A percentile compares a stretch with the other conserved stretches of the same genome.
Conservation (phyloP, 2,113 vertebrate genomes). For the Xiphophorus maculatus region DNA sequence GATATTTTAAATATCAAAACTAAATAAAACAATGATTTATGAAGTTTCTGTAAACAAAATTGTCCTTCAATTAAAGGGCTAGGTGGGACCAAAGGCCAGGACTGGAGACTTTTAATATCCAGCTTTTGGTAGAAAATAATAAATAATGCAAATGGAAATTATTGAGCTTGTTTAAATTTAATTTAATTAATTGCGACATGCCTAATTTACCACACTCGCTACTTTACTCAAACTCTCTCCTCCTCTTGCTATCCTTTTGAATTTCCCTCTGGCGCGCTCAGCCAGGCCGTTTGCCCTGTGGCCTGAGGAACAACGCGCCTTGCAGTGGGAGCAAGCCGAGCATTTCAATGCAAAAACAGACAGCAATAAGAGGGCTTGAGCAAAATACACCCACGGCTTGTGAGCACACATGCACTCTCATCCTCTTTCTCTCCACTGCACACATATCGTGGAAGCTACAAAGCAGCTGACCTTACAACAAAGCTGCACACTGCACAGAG, state of each 20-base stretch:
- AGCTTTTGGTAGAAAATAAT: no score
- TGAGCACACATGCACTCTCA: constrained; percentile 44
- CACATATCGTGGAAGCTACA: constrained; percentile 53
- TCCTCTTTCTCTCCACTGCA: constrained; percentile 60
- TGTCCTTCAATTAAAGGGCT: no score
- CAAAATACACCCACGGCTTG: constrained; percentile 52
- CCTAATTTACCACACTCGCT: neutral
- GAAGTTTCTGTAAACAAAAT: no score
- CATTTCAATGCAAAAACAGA: constrained; percentile 47
- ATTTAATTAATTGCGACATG: no score
- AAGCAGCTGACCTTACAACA: constrained; percentile 71
- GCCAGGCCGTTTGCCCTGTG: constrained; percentile 15
- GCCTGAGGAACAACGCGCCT: constrained; percentile 27
- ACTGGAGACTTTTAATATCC: no score
- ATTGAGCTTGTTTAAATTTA: no score
- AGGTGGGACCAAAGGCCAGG: no score
- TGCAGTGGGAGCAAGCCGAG: constrained; percentile 16
- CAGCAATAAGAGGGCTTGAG: constrained; percentile 44
- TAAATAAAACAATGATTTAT: no score
- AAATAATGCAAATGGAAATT: no score
- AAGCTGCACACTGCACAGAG: constrained; percentile 55
- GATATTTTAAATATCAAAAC: no score
- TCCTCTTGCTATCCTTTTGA: neutral
- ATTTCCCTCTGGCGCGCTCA: neutral
- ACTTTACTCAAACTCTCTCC: neutral